These are phyloP conservation scores for Rhagonycha fulva DNA, from an alignment of 2,888 invertebrate genomes.

Conservation along the genomic window DNA sequence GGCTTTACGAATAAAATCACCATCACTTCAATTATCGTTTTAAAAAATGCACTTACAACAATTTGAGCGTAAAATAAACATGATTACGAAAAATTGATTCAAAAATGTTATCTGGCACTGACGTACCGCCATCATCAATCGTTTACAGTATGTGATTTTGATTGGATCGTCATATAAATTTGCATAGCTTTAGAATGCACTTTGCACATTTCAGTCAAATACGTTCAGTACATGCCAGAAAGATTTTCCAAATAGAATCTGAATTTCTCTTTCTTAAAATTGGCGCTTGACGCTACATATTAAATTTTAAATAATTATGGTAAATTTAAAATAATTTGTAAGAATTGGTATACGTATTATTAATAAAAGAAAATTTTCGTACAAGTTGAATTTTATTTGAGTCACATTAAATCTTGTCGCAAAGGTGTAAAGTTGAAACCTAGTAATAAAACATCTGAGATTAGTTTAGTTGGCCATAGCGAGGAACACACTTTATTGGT, in stretches of 20 bases:
- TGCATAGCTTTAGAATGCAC: conserved; percentile 12
- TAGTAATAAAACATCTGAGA: conserved; percentile 32
- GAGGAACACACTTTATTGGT: conserved; percentile 29
- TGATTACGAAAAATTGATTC: conserved; percentile 5
- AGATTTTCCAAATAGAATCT: neutral
- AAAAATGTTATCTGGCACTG: conserved; percentile 19
- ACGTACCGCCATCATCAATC: conserved; percentile 23
- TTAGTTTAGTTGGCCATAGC: conserved; percentile 32
- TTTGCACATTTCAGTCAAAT: conserved; percentile 3
- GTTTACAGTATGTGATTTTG: conserved; percentile 27
- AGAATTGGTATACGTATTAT: neutral
- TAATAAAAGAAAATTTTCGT: conserved; percentile 2
- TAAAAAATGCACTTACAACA: neutral
- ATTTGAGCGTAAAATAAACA: neutral
- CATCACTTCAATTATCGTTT: neutral
- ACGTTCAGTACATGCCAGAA: conserved; percentile 6
- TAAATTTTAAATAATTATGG: no score
- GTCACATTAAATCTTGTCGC: conserved; percentile 26
- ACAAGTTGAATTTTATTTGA: conserved; percentile 12
- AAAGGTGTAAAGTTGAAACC: conserved; percentile 31
- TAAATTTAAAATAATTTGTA: neutral
- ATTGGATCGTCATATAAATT: conserved; percentile 23
- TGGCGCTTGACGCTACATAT: neutral
- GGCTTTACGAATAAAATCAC: neutral
- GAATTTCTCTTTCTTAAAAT: neutral